These are phyloP conservation scores for Anabacerthia variegaticeps DNA, from an alignment of 2,797 vertebrate genomes.

Conservation along the genomic window DNA sequence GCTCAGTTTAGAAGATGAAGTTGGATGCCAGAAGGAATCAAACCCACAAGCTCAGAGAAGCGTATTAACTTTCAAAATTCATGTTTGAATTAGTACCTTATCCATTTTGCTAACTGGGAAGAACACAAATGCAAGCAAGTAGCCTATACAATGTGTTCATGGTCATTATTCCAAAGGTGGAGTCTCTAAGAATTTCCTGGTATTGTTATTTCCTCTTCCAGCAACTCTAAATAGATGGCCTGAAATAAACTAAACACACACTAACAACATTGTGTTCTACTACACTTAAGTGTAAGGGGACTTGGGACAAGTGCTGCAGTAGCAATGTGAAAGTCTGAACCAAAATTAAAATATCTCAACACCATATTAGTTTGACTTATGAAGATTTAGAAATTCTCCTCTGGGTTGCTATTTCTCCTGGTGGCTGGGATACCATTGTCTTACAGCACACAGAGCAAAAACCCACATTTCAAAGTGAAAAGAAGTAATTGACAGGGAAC, in stretches of 20 bases:
- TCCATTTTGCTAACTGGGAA: neutral
- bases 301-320: neutral
- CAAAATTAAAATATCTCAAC: neutral
- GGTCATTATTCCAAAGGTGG: conserved; percentile 58
- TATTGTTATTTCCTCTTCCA: conserved; percentile 64
- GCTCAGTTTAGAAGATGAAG: neutral
- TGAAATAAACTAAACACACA: conserved; percentile 21
- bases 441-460: neutral
- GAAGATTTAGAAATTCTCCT: neutral
- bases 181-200: conserved; percentile 65
- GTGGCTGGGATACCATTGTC: neutral
- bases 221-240: conserved; percentile 32
- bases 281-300: neutral
- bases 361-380: neutral
- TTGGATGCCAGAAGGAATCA: neutral
- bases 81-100: neutral
- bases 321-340: neutral
- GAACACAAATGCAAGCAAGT: neutral
- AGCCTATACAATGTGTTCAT: neutral
- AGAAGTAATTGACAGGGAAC: neutral
- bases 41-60: neutral
- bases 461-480: neutral
- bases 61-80: neutral
- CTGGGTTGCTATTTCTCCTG: neutral
- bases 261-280: neutral